phyloP scores from a whole-genome alignment of 2,113 vertebrate genomes.

The Mesoclemmys tuberculata region DNA sequence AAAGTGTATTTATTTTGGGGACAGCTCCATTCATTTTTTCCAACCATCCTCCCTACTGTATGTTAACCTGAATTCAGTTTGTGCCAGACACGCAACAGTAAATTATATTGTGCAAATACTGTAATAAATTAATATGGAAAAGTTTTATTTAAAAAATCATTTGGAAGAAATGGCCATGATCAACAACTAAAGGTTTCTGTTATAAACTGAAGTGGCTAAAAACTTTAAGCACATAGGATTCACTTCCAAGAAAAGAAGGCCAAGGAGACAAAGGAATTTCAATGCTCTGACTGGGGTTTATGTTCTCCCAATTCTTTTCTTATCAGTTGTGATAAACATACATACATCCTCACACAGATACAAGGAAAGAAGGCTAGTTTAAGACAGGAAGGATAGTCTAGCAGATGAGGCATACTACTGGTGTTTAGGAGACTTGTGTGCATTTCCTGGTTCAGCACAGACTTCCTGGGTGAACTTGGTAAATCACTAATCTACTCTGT shows the following conservation, averaged over 20 bases:
- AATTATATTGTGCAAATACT: constrained; percentile 42
- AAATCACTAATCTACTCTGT: not conserved
- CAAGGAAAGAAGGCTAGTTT: constrained; percentile 54
- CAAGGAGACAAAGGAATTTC: constrained; percentile 42
- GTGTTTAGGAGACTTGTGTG: constrained; percentile 16
- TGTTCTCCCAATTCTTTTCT: constrained; percentile 62
- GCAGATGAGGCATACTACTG: constrained; percentile 27
- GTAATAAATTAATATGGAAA: constrained; percentile 39
- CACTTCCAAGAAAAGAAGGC: constrained; percentile 44
- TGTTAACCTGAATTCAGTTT: constrained; percentile 42
- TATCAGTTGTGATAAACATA: constrained; percentile 46
- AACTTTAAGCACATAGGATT: not conserved
- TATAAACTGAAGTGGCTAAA: constrained; percentile 36
- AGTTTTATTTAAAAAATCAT: constrained; percentile 35
- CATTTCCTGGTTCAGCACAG: not conserved
- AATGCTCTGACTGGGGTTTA: constrained; percentile 25
- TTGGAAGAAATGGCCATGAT: constrained; percentile 18
- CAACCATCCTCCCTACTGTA: constrained; percentile 51
- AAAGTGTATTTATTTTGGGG: constrained; percentile 43
- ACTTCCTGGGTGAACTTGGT: not conserved
- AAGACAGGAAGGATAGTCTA: constrained; percentile 58
- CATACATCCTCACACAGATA: not conserved
- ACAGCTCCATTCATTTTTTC: constrained; percentile 22
- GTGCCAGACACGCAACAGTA: constrained; percentile 23
- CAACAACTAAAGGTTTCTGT: constrained; percentile 38